A percentile compares a stretch with the other conserved stretches of the same genome.
Conservation (phyloP, 2,113 vertebrate genomes). For the Sylvicapra grimmia region DNA sequence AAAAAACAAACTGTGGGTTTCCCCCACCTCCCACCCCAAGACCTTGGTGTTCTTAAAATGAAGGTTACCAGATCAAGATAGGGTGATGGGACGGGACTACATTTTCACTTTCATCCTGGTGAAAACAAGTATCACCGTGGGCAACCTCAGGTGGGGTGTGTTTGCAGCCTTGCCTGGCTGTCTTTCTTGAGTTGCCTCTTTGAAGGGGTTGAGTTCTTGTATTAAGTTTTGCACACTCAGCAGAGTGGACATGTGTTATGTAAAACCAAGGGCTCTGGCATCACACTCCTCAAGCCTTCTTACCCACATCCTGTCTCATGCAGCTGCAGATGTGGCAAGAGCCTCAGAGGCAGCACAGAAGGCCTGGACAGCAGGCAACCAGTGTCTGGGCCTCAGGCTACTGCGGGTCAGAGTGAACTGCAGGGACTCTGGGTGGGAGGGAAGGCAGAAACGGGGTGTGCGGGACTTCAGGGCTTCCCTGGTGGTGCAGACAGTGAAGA, state of each 20-base stretch:
- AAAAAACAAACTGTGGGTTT: not conserved
- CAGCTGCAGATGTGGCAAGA: not conserved
- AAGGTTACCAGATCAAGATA: not conserved
- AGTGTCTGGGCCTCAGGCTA: not conserved
- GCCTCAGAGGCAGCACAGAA: not conserved
- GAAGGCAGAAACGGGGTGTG: not conserved
- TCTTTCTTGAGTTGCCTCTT: not conserved
- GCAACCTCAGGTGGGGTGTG: not conserved
- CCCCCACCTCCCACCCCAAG: fast-evolving
- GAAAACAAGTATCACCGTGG: not conserved
- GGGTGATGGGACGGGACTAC: too few relatives aligned
- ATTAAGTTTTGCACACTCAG: not conserved
- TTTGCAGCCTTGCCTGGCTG: not conserved
- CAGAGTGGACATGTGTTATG: not conserved
- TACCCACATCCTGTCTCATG: conserved; percentile 2
- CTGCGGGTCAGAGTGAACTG: not conserved
- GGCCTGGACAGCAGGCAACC: not conserved
- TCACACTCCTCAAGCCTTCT: not conserved
- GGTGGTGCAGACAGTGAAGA: not conserved
- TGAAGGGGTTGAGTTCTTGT: not conserved
- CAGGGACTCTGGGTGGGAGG: not conserved
- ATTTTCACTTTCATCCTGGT: not conserved
- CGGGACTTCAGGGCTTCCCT: not conserved
- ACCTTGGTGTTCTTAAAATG: not conserved
- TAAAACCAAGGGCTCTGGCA: conserved; percentile 1